Evolutionary conservation across 2,797 vertebrate genomes (phyloP), one percentile per base, ranked within the genome.

Genomic region (Amblyopsis hoosieri): DNA sequence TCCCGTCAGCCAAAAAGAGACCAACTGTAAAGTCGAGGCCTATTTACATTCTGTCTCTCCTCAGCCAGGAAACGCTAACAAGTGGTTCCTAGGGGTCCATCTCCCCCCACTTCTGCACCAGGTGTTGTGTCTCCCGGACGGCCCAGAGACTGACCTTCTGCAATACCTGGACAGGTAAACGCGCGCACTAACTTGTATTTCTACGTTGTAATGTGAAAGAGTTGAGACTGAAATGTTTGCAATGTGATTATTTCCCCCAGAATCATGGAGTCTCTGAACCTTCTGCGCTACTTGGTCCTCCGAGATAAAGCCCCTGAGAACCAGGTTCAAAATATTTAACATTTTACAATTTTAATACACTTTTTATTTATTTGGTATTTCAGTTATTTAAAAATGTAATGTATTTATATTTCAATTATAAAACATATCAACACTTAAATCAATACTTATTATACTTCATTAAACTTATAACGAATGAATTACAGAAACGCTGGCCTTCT

Each of bases 241-340:
- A 15, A 31, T 50, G 9, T 62, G 19, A n/a, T 54, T 29, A 12
- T 69, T 68, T 11, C 55, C 13, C 19, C 47, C 71, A 99, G 97
- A 89, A 75, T 98, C 72, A 98, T 99, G 97, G 96, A 96, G 48
- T 93, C 97, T 42, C 86, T 98, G 76, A 99, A 97, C 87, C 90
- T 99, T 65, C 86, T 99, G 88, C 94, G 97, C 60, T 99, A 97
- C 77, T 90, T 98, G 60, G 65, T 99, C 76, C 95, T 99, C 83
- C 94, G 95, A 89, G 96, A 99, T 85, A 94, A 94, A 88, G 95
- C 94, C 85, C 87, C 85, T 57, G 90, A 94, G 71, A 96, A 95
- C 89, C 92, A 94, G 88, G 97, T 98, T 93, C 85, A 74, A 1
- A 1, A 12, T 23, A n/a, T 23, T 23, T 23, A 1, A 29, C 3